Conservation (phyloP, 1,140 invertebrate genomes). For the Diachasmimorpha longicaudata region DNA sequence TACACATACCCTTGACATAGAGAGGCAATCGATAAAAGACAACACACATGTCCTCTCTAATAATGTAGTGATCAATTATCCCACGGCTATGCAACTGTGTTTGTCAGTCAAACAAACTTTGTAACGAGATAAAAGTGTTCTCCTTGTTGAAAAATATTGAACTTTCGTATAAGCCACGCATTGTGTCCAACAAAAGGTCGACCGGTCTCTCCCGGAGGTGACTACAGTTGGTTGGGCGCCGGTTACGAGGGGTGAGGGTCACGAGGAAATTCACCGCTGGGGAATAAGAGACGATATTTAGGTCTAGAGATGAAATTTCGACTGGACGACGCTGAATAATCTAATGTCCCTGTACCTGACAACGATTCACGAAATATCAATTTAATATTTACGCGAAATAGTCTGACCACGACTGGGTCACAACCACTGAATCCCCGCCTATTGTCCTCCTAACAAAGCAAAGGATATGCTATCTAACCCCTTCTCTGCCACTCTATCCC, state of each 20-base stretch:
- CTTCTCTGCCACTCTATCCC: no score
- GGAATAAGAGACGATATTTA: neutral
- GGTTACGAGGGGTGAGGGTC: no score
- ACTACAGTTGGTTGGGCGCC: no score
- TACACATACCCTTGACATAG: no score
- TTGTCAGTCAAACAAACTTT: slow-evolving; percentile 49
- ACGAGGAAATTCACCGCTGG: neutral
- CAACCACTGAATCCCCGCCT: neutral
- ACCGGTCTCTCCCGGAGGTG: neutral
- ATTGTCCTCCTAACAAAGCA: neutral
- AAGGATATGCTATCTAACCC: neutral
- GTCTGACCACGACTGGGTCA: neutral
- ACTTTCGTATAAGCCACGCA: slow-evolving; percentile 38
- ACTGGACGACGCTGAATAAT: slow-evolving; percentile 24
- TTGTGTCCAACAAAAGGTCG: slow-evolving; percentile 40
- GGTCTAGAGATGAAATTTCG: neutral
- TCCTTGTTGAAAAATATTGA: slow-evolving; percentile 46
- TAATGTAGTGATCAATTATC: no score
- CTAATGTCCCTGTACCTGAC: slow-evolving; percentile 35
- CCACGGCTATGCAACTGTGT: slow-evolving; percentile 20
- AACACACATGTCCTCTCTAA: no score
- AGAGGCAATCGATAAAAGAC: no score
- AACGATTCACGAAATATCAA: slow-evolving; percentile 40
- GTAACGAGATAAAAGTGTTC: slow-evolving; percentile 43
- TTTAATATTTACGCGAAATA: slow-evolving; percentile 33